Evolutionary conservation across 1,140 invertebrate species (phyloP), one percentile per base, ranked within the genome.

Genomic region (Whitmania pigra): DNA sequence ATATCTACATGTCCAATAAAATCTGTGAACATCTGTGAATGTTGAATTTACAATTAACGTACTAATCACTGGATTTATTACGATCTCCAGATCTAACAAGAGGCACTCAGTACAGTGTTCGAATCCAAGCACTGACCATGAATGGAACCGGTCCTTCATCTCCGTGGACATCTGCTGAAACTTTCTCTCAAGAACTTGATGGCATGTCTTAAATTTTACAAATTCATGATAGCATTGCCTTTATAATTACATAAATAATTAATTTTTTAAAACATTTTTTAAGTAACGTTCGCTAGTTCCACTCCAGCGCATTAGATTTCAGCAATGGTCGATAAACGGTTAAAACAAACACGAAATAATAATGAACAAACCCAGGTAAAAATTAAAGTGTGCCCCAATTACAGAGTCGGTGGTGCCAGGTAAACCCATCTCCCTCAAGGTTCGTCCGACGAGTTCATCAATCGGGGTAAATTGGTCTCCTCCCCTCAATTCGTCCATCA

Each of bases 61-160:
- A 6, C 31, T 36, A 36, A 36, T 3, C 31, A 36, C 2, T 36
- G 31, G 31, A 36, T 36, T 36, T 3, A 36, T 3, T 68, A 49
- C 43, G 9, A 5, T 70, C 67, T 71, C 15, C 66, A 77, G 81
- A 86, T 36, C 84, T 96, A n/a, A 89, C 92, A 73, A 88, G 88
- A 75, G 88, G 87, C 67, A 87, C 89, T 2, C 86, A 87, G 31
- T 96, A 96, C 79, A 89, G 90, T 82, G 86, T 96, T 20, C 87
- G 89, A 76, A 88, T 96, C 55, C 89, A 91, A 77, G 93, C 94
- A 29, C 87, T 94, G 78, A 96, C 92, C 76, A 88, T 92, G 0
- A 97, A 97, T 84, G 94, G 94, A 5, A 93, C 90, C 40, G 93
- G 94, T 0, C 93, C 94, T 0, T 88, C 88, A 76, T 93, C 92